Conservation (phyloP, 2,797 vertebrate genomes). For the Anniella stebbinsi region DNA sequence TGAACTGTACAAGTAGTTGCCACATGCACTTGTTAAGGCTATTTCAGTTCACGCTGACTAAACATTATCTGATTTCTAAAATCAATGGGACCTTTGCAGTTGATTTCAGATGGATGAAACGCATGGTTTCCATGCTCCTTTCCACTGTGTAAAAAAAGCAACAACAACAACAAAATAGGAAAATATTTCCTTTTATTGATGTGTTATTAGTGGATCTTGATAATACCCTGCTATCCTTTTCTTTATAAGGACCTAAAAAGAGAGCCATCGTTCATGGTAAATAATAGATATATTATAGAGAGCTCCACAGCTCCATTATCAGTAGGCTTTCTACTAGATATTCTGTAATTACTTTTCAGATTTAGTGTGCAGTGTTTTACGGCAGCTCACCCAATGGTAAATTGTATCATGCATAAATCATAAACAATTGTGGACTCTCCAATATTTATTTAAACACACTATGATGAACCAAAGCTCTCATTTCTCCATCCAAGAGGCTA, state of each 20-base stretch:
- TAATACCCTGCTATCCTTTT: neutral
- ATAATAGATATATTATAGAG: neutral
- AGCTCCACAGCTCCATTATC: neutral
- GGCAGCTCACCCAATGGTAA: neutral
- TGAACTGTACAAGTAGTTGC: neutral
- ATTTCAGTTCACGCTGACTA: neutral
- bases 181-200: slow-evolving; percentile 2
- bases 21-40: neutral
- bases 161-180: neutral
- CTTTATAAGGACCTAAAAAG: neutral
- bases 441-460: slow-evolving; percentile 31
- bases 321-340: slow-evolving; percentile 1
- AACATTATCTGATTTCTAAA: neutral
- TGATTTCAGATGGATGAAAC: neutral
- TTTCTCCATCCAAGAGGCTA: neutral
- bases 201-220: neutral
- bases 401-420: slow-evolving; percentile 13
- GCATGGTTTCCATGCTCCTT: too few species aligned
- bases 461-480: neutral
- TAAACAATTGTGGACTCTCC: neutral
- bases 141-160: slow-evolving; percentile 7
- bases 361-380: slow-evolving; percentile 14
- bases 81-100: neutral
- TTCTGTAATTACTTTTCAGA: slow-evolving; percentile 4
- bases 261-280: neutral